phyloP scores from a whole-genome alignment of 2,797 vertebrate species.

The Syngnathus acus region DNA sequence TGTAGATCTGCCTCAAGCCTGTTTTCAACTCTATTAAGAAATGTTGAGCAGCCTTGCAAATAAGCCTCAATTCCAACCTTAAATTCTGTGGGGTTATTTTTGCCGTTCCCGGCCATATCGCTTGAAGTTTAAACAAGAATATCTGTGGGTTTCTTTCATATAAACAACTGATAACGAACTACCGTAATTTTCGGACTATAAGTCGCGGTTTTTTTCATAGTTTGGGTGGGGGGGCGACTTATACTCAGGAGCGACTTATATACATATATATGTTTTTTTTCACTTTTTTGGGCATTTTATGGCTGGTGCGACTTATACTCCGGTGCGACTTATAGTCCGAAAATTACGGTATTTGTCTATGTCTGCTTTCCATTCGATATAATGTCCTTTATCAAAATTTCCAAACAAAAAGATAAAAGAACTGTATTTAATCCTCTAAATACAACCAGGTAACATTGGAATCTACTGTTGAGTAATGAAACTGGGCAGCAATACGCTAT shows the following conservation, averaged over 20 bases:
- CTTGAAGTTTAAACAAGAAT: neutral
- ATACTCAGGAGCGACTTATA: too few relatives aligned
- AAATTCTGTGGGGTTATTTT: slow-evolving; percentile 53
- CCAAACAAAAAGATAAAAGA: neutral
- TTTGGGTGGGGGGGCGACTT: too few relatives aligned
- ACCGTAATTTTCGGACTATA: too few relatives aligned
- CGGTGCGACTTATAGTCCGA: too few relatives aligned
- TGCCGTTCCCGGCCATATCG: slow-evolving; percentile 29
- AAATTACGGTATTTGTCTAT: neutral
- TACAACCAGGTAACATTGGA: neutral
- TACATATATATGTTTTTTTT: too few relatives aligned
- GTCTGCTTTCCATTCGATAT: neutral
- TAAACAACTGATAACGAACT: neutral
- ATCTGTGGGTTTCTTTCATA: neutral
- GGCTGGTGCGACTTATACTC: too few relatives aligned
- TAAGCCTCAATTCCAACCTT: slow-evolving; percentile 54
- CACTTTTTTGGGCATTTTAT: too few relatives aligned
- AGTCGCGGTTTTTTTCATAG: too few relatives aligned
- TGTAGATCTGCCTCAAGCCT: slow-evolving; percentile 68
- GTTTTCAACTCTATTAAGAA: slow-evolving; percentile 73
- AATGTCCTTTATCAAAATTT: neutral
- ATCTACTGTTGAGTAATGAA: neutral
- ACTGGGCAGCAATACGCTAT: too few relatives aligned
- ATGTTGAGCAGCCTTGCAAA: slow-evolving; percentile 67
- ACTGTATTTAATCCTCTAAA: neutral